phyloP scores from a whole-genome alignment of 92 coral and sea anemone species.

The Siderastrea radians region DNA sequence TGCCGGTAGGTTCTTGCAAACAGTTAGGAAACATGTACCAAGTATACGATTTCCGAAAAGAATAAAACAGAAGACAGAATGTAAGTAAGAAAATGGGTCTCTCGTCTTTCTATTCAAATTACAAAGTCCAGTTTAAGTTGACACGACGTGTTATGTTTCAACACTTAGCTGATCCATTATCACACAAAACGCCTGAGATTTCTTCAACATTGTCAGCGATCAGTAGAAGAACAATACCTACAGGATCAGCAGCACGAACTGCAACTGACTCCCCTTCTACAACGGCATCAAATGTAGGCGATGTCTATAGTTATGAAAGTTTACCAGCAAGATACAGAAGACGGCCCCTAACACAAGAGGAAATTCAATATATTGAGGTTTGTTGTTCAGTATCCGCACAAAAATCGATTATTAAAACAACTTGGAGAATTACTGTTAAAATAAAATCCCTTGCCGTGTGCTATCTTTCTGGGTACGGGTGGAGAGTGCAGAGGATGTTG shows the following conservation, averaged over 20 bases:
- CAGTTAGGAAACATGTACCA: slow-evolving; percentile 87
- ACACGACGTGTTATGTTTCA: neutral
- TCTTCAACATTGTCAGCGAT: slow-evolving; percentile 60
- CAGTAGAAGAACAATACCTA: slow-evolving; percentile 20
- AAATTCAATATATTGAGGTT: slow-evolving; percentile 95
- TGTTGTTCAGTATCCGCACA: neutral
- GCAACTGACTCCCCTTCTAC: neutral
- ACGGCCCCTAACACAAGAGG: slow-evolving; percentile 77
- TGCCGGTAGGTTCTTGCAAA: slow-evolving; percentile 68
- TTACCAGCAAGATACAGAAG: slow-evolving; percentile 89
- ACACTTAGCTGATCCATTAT: slow-evolving; percentile 11
- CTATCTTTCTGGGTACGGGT: no score
- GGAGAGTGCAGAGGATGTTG: no score
- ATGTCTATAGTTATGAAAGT: slow-evolving; percentile 35
- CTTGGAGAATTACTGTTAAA: no score
- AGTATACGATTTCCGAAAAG: slow-evolving; percentile 93
- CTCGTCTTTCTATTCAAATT: neutral
- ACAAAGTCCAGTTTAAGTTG: neutral
- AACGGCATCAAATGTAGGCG: slow-evolving; percentile 10
- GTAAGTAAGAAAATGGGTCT: slow-evolving; percentile 48
- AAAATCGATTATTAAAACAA: no score
- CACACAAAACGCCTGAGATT: slow-evolving; percentile 45
- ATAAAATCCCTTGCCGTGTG: no score
- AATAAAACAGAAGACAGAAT: slow-evolving; percentile 57
- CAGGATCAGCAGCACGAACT: slow-evolving; percentile 9